Conservation (phyloP, 1,140 invertebrate genomes). For the Cotesia chilonis region DNA sequence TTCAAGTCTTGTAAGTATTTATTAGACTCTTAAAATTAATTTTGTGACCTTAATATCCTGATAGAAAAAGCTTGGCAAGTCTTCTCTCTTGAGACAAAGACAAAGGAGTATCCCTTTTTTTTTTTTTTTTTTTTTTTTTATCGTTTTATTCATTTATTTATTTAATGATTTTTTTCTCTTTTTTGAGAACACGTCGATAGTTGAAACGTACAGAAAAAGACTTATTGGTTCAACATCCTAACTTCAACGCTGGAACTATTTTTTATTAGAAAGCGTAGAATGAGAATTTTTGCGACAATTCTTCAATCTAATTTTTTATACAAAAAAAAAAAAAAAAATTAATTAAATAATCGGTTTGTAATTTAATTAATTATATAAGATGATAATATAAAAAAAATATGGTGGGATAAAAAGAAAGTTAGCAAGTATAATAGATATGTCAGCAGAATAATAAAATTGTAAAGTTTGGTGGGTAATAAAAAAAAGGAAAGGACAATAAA, state of each 20-base stretch:
- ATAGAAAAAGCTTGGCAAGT: background rate
- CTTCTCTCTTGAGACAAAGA: background rate
- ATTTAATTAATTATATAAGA: too few relatives aligned
- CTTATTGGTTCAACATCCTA: conserved; percentile 17
- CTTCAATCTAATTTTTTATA: too few relatives aligned
- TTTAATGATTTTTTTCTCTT: background rate
- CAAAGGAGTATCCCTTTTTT: background rate
- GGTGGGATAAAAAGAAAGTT: too few relatives aligned
- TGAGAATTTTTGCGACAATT: too few relatives aligned
- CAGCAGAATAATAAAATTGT: background rate
- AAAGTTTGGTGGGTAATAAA: too few relatives aligned
- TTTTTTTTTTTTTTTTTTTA: background rate
- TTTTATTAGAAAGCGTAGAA: background rate
- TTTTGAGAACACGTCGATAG: conserved; percentile 1
- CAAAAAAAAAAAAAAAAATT: too few relatives aligned
- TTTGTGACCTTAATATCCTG: background rate
- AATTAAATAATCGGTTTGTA: too few relatives aligned
- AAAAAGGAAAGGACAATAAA: conserved; percentile 10
- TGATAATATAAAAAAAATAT: too few relatives aligned
- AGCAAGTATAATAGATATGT: conserved; percentile 1
- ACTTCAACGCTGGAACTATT: background rate
- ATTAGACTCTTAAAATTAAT: background rate
- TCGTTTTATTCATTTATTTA: background rate
- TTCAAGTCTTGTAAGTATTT: too few relatives aligned
- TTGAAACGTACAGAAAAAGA: background rate